Evolutionary conservation across 2,888 invertebrate genomes (phyloP).

Genomic region (Selenia dentaria): DNA sequence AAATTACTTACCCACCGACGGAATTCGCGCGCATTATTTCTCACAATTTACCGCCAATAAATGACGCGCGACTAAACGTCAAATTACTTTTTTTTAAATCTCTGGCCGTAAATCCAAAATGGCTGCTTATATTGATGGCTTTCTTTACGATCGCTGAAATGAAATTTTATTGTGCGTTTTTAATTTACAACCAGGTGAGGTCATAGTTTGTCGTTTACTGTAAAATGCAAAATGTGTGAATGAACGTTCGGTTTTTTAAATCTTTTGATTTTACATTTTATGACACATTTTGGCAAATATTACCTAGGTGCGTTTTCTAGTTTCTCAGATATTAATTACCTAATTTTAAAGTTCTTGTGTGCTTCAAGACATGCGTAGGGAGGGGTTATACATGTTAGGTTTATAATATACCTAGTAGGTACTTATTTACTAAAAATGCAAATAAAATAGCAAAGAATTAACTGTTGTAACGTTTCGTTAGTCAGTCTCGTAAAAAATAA

Average conservation of each 20-base stretch:
- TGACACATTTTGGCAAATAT: no score
- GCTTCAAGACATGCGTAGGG: no score
- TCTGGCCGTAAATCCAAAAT: constrained; percentile 60
- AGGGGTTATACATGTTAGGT: no score
- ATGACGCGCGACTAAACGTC: constrained; percentile 40
- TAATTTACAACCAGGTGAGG: constrained; percentile 55
- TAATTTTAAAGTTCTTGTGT: no score
- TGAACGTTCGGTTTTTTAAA: no score
- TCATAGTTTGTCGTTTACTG: constrained; percentile 34
- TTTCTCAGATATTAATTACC: no score
- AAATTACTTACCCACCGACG: constrained; percentile 39
- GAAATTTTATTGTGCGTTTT: constrained; percentile 45
- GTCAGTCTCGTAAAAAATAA: no score
- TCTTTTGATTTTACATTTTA: no score
- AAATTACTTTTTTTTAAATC: constrained; percentile 53
- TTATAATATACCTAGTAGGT: no score
- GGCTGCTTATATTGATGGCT: constrained; percentile 62
- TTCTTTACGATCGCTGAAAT: constrained; percentile 62
- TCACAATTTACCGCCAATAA: constrained; percentile 54
- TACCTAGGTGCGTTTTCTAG: no score
- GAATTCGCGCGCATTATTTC: constrained; percentile 38
- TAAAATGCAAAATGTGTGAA: constrained; percentile 1
- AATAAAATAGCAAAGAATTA: no score
- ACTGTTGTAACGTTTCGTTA: no score
- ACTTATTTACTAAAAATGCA: background rate